Evolutionary conservation across 35 echinoderm and acorn worm genomes (phyloP), one percentile per base, ranked within the genome.

Genomic region (Apostichopus californicus): DNA sequence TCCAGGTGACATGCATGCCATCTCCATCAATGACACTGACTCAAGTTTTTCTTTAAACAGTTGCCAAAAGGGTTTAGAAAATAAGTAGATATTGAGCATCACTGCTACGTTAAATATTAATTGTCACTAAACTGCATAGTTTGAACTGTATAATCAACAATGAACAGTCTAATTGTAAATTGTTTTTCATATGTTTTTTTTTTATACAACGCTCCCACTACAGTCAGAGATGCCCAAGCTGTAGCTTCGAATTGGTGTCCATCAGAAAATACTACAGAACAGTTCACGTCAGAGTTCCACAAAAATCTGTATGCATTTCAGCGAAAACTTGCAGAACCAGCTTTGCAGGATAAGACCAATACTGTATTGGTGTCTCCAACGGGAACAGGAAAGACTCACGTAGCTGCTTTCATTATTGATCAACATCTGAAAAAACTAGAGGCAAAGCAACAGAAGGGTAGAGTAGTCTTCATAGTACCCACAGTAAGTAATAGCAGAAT

Each of bases 371-470:
- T 93, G 57, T 87, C 92, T 3, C 92, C 92, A 0, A 93, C 92
- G 14, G 87, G 87, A 11, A 87, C 92, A 17, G 92, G 92, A 34
- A 93, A 93, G 84, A 93, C 92, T 80, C 85, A 90, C 22, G 92
- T 93, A 4, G 92, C 92, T 34, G 92, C 92, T 11, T 93, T 60
- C 78, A 90, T 93, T 56, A 93, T 93, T 57, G 60, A 90, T 78
- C 52, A 93, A 80, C 92, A 93, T 88, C 83, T 93, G 55, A 93
- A 91, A 1, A 26, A 68, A 5, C 86, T 68, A 15, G 86, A 89
- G 64, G 6, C n/a, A 17, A 9, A 77, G 73, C 8, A 46, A 12
- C 8, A 71, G 63, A 89, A 17, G 25, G 77, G 89, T 18, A 91
- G 52, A 28, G 89, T 91, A 10, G 89, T 79, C 25, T 91, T 91